These are phyloP conservation scores for Dione vanillae DNA, from an alignment of 2,888 invertebrate genomes.

Conservation along the genomic window DNA sequence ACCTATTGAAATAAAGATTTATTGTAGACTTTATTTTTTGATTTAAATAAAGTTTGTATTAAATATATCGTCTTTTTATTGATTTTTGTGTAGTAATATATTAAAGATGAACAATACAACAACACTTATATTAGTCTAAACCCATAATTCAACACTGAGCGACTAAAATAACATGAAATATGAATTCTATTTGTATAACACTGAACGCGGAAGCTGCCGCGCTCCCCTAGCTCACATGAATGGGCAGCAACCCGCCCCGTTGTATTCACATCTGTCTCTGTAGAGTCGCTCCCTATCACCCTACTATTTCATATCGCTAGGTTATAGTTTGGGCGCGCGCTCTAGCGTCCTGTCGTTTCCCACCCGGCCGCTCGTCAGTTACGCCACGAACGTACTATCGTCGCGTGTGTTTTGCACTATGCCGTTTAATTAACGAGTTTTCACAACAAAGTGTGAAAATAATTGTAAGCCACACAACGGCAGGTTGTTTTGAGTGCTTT, in stretches of 20 bases:
- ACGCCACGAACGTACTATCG: conserved; percentile 72
- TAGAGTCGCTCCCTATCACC: conserved; percentile 60
- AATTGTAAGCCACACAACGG: conserved; percentile 10
- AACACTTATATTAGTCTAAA: neutral
- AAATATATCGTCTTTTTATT: conserved; percentile 59
- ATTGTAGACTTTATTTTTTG: conserved; percentile 84
- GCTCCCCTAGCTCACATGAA: conserved; percentile 67
- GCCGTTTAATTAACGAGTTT: conserved; percentile 36
- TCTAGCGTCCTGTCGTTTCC: conserved; percentile 68
- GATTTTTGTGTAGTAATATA: conserved; percentile 11
- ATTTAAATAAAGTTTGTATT: conserved; percentile 84
- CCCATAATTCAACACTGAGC: neutral
- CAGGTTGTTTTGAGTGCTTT: conserved; percentile 35
- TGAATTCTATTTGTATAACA: conserved; percentile 24
- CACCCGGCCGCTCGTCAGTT: conserved; percentile 60
- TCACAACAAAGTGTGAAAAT: conserved; percentile 28
- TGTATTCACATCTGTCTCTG: conserved; percentile 60
- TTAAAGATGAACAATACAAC: neutral
- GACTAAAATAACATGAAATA: neutral
- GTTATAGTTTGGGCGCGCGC: conserved; percentile 77
- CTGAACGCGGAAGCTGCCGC: conserved; percentile 70
- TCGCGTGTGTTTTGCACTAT: conserved; percentile 57
- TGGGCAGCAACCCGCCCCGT: conserved; percentile 69
- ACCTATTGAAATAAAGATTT: conserved; percentile 69
- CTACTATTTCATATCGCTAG: conserved; percentile 74